Conservation (phyloP, 1,140 invertebrate species). For the Brachionus plicatilis region DNA sequence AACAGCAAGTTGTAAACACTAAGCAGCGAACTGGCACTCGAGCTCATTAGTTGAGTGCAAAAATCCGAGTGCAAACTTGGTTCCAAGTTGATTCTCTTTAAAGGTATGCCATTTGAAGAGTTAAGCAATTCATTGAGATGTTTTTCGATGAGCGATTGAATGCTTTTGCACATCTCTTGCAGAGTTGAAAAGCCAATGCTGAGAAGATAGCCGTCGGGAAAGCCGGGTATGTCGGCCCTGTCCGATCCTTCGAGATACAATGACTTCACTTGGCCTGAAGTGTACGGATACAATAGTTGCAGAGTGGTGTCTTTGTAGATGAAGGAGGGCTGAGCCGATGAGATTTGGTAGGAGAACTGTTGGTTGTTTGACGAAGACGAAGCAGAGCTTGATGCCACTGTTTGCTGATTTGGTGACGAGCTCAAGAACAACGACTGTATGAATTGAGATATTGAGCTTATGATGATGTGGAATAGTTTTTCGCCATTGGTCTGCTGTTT, state of each 20-base stretch:
- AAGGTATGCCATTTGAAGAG: neutral
- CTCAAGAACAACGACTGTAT: slow-evolving; percentile 83
- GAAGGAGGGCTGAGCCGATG: slow-evolving; percentile 79
- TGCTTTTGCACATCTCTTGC: slow-evolving; percentile 66
- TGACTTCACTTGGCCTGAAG: slow-evolving; percentile 76
- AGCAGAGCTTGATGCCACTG: neutral
- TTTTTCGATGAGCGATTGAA: slow-evolving; percentile 48
- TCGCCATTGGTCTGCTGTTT: slow-evolving; percentile 53
- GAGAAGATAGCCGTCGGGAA: slow-evolving; percentile 89
- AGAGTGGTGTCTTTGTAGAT: slow-evolving; percentile 84
- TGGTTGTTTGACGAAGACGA: neutral
- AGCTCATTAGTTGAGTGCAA: neutral
- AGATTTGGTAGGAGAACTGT: slow-evolving; percentile 6
- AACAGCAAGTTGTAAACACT: neutral
- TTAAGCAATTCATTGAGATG: neutral
- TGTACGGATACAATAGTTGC: slow-evolving; percentile 74
- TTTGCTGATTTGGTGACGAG: neutral
- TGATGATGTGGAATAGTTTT: slow-evolving; percentile 75
- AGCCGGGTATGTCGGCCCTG: slow-evolving; percentile 80
- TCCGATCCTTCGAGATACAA: slow-evolving; percentile 87
- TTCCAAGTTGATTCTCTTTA: neutral
- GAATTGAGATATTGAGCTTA: slow-evolving; percentile 85
- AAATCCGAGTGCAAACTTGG: neutral
- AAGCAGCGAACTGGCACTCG: neutral
- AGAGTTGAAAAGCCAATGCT: slow-evolving; percentile 86